Evolutionary conservation across 2,113 vertebrate genomes (phyloP), one percentile per base, ranked within the genome.

Genomic region (Chamaea fasciata): DNA sequence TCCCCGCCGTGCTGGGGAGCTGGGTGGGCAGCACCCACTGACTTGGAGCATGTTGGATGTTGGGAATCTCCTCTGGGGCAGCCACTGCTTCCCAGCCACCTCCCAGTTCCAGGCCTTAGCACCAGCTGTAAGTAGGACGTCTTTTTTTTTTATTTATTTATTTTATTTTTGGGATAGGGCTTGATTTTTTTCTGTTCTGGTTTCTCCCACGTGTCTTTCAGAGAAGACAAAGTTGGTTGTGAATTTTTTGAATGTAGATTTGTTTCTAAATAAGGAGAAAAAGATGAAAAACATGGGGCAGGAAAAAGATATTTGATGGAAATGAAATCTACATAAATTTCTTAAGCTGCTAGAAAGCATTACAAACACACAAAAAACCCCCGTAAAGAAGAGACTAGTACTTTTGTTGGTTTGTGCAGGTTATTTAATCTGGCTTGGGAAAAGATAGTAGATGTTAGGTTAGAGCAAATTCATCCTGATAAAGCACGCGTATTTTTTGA

Each of bases 21-120:
- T 33, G 42, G 55, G 56, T 50, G 55, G 15, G 23, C 79, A 26
- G 28, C 53, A 42, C 28, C 33, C 63, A 8, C 21, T 33, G n/a
- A 8, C 42, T 30, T 33, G 30, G 62, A 71, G 27, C 39, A 6
- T 0, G 0, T 4, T 64, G 74, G 80, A 10, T 0, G 0, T 17
- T 68, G 70, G 83, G 59, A 27, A 64, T 57, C 37, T 60, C 31
- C 35, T 26, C 57, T 56, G 62, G 78, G 42, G 26, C 20, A 17
- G 8, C 52, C 42, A 22, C 23, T 8, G 6, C 31, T 64, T 52
- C 27, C 24, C 18, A 30, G 12, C 21, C 35, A 5, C 0, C 1
- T 83, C 46, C 50, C 15, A 18, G 5, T 30, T 50, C 47, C 44
- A 73, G 44, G 33, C 15, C 21, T 52, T 52, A 24, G 39, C 49